Base-by-base conservation (phyloP, 1,140 invertebrate genomes). In the Meloidogyne hapla region DNA sequence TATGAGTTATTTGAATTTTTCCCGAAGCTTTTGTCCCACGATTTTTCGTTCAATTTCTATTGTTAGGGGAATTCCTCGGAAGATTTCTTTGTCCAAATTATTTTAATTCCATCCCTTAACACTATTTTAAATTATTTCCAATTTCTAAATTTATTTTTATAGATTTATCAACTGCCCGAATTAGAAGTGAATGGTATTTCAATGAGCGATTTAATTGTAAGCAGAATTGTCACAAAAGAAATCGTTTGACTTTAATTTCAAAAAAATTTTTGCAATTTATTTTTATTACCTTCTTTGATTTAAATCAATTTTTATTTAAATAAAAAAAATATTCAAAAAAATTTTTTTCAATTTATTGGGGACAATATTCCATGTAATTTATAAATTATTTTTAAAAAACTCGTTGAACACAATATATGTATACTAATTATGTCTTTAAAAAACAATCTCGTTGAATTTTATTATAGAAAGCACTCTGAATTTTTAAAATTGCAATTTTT, bases 161-260 rank as follows among this genome's bases (percentile, higher is more conserved):
- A 71, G 69, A 40, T 71, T 42, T 71, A 71, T 21, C 69, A 71
- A 42, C 6, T 71, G n/a, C 61, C 69, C 5, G 69, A 71, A 42
- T 23, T 18, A 21, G 69, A 48, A 18, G 15, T 71, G 5, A 71
- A 71, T 23, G 69, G 26, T 8, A 21, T 26, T 33, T 28, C 69
- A 9, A 23, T 71, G 26, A 66, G 40, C 21, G 69, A 71, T 66
- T 21, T 71, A 66, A 66, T 71, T 71, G 40, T 71, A 28, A 48
- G 25, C 18, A 45, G 69, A 71, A 71, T 71, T 21, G 61, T 71
- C 21, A 33, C 40, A 6, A 71, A 71, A 66, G 69, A 80, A 56
- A 56, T 56, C n/a, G 48, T 56, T 56, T 56, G n/a, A 56, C 69
- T 63, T 33, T 69, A 69, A 33, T 69, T 42, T 45, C 5, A 10